Conservation (phyloP, 2,797 vertebrate species). For the Alcedo quadribrachys region DNA sequence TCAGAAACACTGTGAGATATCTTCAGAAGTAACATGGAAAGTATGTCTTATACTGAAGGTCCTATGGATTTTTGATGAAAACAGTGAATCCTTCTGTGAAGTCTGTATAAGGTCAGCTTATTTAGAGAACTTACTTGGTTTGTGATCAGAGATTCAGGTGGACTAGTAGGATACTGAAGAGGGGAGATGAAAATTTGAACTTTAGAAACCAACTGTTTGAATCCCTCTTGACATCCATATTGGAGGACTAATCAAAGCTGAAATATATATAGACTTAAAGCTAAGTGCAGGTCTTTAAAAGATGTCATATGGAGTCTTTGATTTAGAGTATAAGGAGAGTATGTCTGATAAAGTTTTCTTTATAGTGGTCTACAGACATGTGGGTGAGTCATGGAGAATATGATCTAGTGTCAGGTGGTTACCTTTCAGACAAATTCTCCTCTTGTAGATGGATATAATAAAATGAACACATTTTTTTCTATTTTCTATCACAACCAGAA, state of each 20-base stretch:
- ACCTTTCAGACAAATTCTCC: not conserved
- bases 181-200: not conserved
- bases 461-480: not conserved
- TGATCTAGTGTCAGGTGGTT: not conserved
- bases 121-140: not conserved
- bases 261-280: not conserved
- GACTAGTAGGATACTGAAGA: not conserved
- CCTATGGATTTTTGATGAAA: not conserved
- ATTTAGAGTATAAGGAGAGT: not conserved
- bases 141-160: not conserved
- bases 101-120: not conserved
- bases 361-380: not conserved
- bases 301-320: not conserved
- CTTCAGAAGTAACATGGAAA: not conserved
- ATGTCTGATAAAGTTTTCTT: not conserved
- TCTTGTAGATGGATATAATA: not conserved
- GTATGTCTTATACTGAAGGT: not conserved
- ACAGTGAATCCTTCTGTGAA: not conserved
- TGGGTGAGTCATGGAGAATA: not conserved
- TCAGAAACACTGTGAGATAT: not conserved
- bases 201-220: not conserved
- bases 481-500: not conserved
- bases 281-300: not conserved
- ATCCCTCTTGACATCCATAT: not conserved
- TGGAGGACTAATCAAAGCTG: not conserved